Percentiles rank a stretch among this genome's conserved stretches.
phyloP scores from a whole-genome alignment of 1,140 invertebrate species.

The Tachypleus tridentatus region DNA sequence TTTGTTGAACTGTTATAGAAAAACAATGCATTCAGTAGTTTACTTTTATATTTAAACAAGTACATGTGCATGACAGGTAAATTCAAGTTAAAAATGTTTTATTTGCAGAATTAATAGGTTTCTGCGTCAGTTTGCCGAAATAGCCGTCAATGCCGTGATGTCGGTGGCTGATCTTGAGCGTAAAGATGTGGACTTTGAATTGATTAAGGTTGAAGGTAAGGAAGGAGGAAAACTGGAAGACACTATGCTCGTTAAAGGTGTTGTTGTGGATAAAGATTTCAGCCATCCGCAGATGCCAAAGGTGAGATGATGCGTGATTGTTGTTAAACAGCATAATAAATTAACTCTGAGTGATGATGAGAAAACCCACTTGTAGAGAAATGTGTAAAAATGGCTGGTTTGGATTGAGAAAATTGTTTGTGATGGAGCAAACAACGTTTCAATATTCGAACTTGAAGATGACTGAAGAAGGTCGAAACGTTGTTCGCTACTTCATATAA shows the following conservation, averaged over 20 bases:
- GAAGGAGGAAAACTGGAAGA: constrained; percentile 96
- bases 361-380: too few species aligned
- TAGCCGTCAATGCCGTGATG: constrained; percentile 92
- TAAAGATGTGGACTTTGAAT: constrained; percentile 96
- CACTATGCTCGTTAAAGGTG: constrained; percentile 89
- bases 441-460: too few species aligned
- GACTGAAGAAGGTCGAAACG: too few species aligned
- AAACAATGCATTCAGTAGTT: too few species aligned
- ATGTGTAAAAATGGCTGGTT: too few species aligned
- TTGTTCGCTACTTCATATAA: too few species aligned
- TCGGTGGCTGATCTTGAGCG: constrained; percentile 87
- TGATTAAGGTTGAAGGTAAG: constrained; percentile 98
- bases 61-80: background rate
- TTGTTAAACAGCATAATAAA: too few species aligned
- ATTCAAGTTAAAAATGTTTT: constrained; percentile 7
- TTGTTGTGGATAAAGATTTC: constrained; percentile 97
- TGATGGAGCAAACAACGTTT: too few species aligned
- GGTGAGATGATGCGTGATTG: constrained; percentile 35
- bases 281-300: constrained; percentile 99
- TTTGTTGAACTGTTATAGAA: too few species aligned
- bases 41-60: too few species aligned
- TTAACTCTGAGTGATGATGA: too few species aligned
- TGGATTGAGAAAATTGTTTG: too few species aligned
- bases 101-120: constrained; percentile 45
- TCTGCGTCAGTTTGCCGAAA: constrained; percentile 94